Evolutionary conservation across 2,113 vertebrate genomes (phyloP).

Genomic region (Dipodomys ordii): DNA sequence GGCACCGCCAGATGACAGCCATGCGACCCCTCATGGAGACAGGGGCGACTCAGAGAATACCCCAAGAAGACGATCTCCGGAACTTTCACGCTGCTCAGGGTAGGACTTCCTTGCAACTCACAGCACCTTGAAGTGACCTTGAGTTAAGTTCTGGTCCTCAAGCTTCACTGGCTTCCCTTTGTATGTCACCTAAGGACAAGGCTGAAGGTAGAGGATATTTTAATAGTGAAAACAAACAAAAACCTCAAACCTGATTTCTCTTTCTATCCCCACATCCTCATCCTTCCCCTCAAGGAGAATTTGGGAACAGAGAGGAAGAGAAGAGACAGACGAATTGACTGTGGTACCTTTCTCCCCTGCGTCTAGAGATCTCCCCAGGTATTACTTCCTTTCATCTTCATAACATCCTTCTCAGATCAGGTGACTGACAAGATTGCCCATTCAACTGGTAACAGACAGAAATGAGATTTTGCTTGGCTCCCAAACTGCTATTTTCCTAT

Average conservation of each 20-base stretch:
- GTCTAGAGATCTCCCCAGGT: background rate
- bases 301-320: background rate
- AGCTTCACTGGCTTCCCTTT: background rate
- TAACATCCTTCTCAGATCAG: background rate
- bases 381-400: background rate
- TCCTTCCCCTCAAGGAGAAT: background rate
- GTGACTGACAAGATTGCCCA: background rate
- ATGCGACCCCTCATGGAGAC: background rate
- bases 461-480: background rate
- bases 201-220: background rate
- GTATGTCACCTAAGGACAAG: background rate
- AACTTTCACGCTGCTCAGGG: background rate
- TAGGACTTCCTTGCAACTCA: background rate
- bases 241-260: background rate
- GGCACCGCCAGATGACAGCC: background rate
- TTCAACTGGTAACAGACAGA: background rate
- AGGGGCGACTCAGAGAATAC: accelerated
- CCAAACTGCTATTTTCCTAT: background rate
- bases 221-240: background rate
- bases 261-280: background rate
- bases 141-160: background rate
- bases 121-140: background rate
- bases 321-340: background rate
- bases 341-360: background rate
- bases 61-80: background rate